Percentiles rank a stretch among this genome's conserved stretches.
phyloP scores from a whole-genome alignment of 2,888 invertebrate species.

The Aromia moschata region DNA sequence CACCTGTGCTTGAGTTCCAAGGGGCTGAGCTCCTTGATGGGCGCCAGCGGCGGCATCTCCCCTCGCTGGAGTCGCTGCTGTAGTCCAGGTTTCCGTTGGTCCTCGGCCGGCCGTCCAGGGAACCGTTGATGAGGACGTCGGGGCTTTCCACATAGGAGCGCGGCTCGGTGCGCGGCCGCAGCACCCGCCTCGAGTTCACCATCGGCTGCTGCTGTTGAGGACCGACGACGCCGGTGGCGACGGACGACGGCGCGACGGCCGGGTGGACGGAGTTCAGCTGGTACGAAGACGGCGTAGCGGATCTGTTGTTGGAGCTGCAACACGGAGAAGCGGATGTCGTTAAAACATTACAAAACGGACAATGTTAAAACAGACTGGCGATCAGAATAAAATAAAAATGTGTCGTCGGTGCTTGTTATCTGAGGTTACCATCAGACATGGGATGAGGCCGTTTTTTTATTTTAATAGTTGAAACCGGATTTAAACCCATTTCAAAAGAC shows the following conservation, averaged over 20 bases:
- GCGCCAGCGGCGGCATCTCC: slow-evolving; percentile 75
- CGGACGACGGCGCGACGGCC: background rate
- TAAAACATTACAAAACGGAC: no score
- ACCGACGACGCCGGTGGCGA: background rate
- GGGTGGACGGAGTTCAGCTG: slow-evolving; percentile 15
- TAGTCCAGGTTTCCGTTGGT: slow-evolving; percentile 64
- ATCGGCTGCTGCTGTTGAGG: slow-evolving; percentile 44
- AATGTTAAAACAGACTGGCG: no score
- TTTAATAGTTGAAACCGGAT: no score
- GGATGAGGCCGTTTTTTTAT: no score
- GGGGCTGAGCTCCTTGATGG: slow-evolving; percentile 70
- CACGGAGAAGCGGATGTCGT: no score
- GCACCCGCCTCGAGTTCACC: slow-evolving; percentile 68
- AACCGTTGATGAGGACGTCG: slow-evolving; percentile 62
- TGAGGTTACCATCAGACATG: no score
- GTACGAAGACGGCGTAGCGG: slow-evolving; percentile 11
- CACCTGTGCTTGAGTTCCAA: slow-evolving; percentile 60
- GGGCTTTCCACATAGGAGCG: slow-evolving; percentile 87
- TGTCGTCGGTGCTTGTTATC: no score
- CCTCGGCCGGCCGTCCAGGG: slow-evolving; percentile 62
- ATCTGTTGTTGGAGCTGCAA: slow-evolving; percentile 25
- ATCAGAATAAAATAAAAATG: no score
- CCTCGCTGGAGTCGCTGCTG: slow-evolving; percentile 75
- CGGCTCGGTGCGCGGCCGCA: slow-evolving; percentile 83
- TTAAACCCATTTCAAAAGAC: no score